phyloP scores from a whole-genome alignment of 2,888 invertebrate species.

The Pinctada fucata region DNA sequence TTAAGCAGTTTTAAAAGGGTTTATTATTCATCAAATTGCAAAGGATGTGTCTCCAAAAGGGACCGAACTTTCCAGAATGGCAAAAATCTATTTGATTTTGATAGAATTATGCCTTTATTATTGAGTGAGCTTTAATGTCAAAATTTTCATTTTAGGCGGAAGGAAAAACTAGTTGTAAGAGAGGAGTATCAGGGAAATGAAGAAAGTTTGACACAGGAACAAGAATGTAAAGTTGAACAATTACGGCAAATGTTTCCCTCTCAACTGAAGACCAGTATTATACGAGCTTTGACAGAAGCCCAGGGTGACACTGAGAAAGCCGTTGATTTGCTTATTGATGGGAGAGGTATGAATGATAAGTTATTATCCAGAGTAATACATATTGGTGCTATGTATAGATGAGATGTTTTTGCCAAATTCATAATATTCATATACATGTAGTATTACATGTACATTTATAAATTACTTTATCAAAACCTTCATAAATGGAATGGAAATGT shows the following conservation, averaged over 20 bases:
- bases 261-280: constrained; percentile 13
- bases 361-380: too few relatives aligned
- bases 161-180: constrained; percentile 12
- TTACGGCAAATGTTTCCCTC: constrained; percentile 39
- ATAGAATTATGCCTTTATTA: too few relatives aligned
- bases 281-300: constrained; percentile 25
- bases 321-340: constrained; percentile 35
- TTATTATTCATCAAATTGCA: background rate
- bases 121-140: too few relatives aligned
- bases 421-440: too few relatives aligned
- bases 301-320: constrained; percentile 33
- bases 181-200: constrained; percentile 12
- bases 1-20: too few relatives aligned
- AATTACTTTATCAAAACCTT: too few relatives aligned
- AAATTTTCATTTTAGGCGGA: constrained; percentile 19
- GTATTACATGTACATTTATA: too few relatives aligned
- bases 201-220: constrained; percentile 14
- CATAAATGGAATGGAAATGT: too few relatives aligned
- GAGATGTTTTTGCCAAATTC: too few relatives aligned
- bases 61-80: too few relatives aligned
- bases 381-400: too few relatives aligned
- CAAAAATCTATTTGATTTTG: too few relatives aligned
- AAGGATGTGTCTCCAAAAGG: background rate
- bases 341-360: background rate
- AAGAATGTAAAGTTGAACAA: constrained; percentile 32